Percentiles rank a stretch among this genome's conserved stretches.
Evolutionary conservation across 2,888 invertebrate genomes (phyloP).

Genomic region (Agrochola litura): DNA sequence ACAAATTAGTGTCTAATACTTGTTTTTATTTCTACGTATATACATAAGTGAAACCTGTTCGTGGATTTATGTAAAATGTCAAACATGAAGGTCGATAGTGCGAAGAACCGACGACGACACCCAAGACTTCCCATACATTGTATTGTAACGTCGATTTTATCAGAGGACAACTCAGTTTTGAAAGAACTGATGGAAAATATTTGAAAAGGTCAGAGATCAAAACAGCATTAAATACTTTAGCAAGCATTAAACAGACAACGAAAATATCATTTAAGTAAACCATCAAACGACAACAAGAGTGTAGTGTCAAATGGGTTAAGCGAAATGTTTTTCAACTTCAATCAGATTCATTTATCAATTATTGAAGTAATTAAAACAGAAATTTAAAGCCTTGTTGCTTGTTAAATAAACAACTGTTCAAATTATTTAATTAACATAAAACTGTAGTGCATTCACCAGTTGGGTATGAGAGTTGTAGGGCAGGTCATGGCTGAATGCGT

Average conservation of each 20-base stretch:
- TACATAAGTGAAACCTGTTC: constrained; percentile 76
- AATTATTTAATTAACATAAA: constrained; percentile 76
- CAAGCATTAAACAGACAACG: background rate
- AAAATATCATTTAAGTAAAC: constrained; percentile 11
- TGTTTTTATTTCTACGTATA: constrained; percentile 64
- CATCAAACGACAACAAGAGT: constrained; percentile 13
- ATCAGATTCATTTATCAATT: background rate
- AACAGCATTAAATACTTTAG: constrained; percentile 16
- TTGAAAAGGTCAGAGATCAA: constrained; percentile 32
- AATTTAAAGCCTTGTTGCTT: background rate
- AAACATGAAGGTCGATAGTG: constrained; percentile 79
- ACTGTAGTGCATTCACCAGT: constrained; percentile 80
- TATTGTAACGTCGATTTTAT: constrained; percentile 47
- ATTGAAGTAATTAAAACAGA: constrained; percentile 17
- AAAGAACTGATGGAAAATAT: constrained; percentile 28
- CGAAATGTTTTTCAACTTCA: background rate
- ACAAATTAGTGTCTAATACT: constrained; percentile 59
- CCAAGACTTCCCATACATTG: constrained; percentile 74
- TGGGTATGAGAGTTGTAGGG: constrained; percentile 83
- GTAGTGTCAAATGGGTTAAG: background rate
- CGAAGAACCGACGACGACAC: constrained; percentile 74
- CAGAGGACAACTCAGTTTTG: constrained; percentile 28
- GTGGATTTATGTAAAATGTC: constrained; percentile 77
- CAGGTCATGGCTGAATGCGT: constrained; percentile 89
- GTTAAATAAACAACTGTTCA: constrained; percentile 44